Conservation (phyloP, 2,888 invertebrate species). For the Melanargia galathea region DNA sequence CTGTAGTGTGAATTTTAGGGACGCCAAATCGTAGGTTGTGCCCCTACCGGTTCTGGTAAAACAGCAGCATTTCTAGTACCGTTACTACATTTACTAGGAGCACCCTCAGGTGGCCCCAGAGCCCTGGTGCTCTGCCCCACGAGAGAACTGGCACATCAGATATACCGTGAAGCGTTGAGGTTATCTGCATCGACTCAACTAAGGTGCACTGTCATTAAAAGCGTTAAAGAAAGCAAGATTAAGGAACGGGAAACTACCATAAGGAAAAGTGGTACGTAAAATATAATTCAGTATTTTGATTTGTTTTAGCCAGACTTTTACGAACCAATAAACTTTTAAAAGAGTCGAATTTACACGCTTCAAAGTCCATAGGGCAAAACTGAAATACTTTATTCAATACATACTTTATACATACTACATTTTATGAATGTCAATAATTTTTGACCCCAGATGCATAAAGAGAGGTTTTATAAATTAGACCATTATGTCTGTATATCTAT, state of each 20-base stretch:
- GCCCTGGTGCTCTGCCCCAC: constrained; percentile 96
- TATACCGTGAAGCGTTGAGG: constrained; percentile 89
- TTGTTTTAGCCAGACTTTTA: too few relatives aligned
- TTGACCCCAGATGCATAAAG: too few relatives aligned
- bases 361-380: too few relatives aligned
- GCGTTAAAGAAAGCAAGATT: constrained; percentile 87
- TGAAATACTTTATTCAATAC: neutral
- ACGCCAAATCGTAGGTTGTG: constrained; percentile 94
- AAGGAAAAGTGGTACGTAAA: constrained; percentile 87
- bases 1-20: constrained; percentile 66
- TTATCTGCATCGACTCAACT: constrained; percentile 89
- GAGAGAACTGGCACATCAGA: constrained; percentile 96
- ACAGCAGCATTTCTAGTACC: constrained; percentile 97
- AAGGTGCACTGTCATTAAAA: constrained; percentile 89
- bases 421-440: too few relatives aligned
- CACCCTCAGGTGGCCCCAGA: constrained; percentile 89
- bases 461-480: too few relatives aligned
- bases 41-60: constrained; percentile 99
- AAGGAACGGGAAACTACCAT: constrained; percentile 88
- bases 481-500: too few relatives aligned
- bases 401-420: too few relatives aligned
- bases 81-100: constrained; percentile 88
- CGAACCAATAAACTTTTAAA: too few relatives aligned
- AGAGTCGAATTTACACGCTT: too few relatives aligned
- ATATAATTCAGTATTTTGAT: neutral